Base-by-base conservation (phyloP, 2,797 vertebrate genomes). In the Myotis daubentonii region DNA sequence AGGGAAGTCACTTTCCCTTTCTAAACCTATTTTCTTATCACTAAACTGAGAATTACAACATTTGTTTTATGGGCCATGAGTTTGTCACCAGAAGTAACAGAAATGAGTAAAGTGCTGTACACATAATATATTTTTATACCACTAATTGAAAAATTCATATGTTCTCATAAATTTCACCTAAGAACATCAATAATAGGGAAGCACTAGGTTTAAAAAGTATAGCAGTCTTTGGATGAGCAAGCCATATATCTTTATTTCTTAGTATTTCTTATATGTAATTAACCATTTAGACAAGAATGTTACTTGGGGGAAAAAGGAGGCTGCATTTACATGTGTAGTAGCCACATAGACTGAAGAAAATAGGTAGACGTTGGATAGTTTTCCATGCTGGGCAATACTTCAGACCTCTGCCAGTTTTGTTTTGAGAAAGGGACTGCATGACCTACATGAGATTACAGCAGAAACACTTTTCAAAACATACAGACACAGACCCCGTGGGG, bases 301-400 rank as follows among this genome's bases (percentile, higher is more conserved):
- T 92, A 72, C 30, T 68, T 91, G 28, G 74, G 83, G 51, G 91
- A 83, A 38, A 57, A 71, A 88, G 87, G n/a, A 95, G 71, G 15
- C 13, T 78, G 57, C 2, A 17, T 83, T 92, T 90, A 28, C 36
- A 44, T 62, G n/a, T 89, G 87, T 55, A 86, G 71, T 36, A 89
- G 65, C 33, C 90, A 74, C 94, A 51, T 0, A 72, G 13, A 30
- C 7, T 17, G 10, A 65, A 90, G 72, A 65, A 79, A 87, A 83
- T 36, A 57, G 55, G 28, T 16, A 28, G 70, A 74, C 13, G 13
- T 17, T 95, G 66, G 11, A 5, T 57, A 79, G 57, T 41, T 79
- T 41, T 68, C 28, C 28, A 83, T 82, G 17, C 8, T 44, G 74
- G 36, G 15, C 19, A 65, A 44, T 57, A 74, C 51, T 74, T 85